Conservation (phyloP, 1,140 invertebrate genomes). For the Sarcophaga bullata region DNA sequence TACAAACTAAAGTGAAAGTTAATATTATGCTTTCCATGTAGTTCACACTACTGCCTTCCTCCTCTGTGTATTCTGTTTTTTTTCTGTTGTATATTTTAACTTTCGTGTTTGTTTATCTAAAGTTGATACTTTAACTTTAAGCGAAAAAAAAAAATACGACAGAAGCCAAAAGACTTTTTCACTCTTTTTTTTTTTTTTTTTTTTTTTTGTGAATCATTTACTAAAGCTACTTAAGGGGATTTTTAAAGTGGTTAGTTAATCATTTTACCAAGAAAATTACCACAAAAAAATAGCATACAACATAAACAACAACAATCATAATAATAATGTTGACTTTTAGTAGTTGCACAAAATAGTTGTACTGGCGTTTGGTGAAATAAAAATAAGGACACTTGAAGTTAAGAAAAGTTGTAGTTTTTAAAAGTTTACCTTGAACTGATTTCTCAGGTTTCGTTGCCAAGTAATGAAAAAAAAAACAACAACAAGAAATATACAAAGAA, state of each 20-base stretch:
- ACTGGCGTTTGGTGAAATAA: too few species aligned
- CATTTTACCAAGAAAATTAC: background rate
- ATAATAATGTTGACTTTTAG: too few species aligned
- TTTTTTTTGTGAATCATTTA: background rate
- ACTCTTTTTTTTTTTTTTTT: background rate
- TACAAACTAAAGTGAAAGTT: too few species aligned
- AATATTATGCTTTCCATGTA: too few species aligned
- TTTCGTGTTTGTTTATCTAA: background rate
- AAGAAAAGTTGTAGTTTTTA: background rate
- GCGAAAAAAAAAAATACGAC: background rate
- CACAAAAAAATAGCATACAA: background rate
- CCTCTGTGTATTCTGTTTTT: background rate
- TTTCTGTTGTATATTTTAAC: background rate
- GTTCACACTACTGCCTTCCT: background rate
- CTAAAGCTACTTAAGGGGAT: conserved; percentile 21
- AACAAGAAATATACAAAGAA: too few species aligned
- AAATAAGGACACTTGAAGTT: background rate
- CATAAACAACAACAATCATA: background rate
- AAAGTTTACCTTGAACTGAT: conserved; percentile 10
- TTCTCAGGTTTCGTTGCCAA: background rate
- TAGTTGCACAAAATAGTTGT: too few species aligned
- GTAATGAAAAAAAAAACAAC: background rate
- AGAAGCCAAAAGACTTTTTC: too few species aligned
- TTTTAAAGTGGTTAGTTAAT: conserved; percentile 27
- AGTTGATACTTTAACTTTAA: conserved; percentile 23